Evolutionary conservation across 2,797 vertebrate genomes (phyloP).

Genomic region (Crenichthys baileyi): DNA sequence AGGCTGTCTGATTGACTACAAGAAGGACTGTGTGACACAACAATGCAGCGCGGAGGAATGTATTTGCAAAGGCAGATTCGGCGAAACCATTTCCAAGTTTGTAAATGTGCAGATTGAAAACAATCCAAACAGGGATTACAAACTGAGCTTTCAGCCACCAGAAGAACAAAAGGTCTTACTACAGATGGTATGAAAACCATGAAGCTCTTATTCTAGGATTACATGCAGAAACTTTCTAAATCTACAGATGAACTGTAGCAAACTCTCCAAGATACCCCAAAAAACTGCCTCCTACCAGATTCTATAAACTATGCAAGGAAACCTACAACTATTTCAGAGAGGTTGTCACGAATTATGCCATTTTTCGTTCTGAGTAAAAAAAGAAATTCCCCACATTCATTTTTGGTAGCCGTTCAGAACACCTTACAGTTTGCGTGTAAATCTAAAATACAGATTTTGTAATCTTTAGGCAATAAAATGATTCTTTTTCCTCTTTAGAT

Average conservation of each 20-base stretch:
- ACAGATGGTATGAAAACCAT: constrained; percentile 12
- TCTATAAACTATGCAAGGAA: background rate
- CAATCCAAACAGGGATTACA: background rate
- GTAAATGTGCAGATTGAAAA: constrained; percentile 2
- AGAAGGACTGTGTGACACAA: background rate
- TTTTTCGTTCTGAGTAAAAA: background rate
- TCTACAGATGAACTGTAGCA: background rate
- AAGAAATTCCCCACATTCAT: background rate
- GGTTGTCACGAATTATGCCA: background rate
- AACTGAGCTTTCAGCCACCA: constrained; percentile 4
- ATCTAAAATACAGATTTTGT: background rate
- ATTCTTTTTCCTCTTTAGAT: background rate
- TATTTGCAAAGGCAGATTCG: background rate
- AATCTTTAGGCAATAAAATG: background rate
- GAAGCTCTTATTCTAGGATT: background rate
- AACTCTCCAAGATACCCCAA: background rate
- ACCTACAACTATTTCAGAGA: background rate
- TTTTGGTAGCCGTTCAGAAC: background rate
- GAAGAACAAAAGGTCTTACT: constrained; percentile 13
- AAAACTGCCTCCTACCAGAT: background rate
- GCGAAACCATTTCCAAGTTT: background rate
- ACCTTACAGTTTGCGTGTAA: background rate
- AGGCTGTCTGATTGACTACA: constrained; percentile 2
- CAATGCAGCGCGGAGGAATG: background rate
- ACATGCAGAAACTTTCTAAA: constrained; percentile 2